Percentiles rank a stretch among this genome's conserved stretches.
phyloP scores from a whole-genome alignment of 2,113 vertebrate genomes.

The Dryoscopus gambensis region DNA sequence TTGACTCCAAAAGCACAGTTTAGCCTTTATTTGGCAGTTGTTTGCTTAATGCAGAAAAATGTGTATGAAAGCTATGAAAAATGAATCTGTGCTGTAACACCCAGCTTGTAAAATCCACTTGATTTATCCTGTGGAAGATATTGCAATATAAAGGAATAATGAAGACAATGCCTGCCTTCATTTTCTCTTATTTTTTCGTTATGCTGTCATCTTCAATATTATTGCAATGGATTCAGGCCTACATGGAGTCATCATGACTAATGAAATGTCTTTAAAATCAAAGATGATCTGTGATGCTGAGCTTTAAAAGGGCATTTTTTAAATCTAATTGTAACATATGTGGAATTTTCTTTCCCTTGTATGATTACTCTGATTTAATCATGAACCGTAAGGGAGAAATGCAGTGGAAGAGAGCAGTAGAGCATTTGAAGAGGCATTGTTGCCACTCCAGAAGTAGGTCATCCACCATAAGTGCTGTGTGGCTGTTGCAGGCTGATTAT shows the following conservation, averaged over 20 bases:
- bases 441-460: neutral
- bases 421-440: neutral
- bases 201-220: slow-evolving; percentile 12
- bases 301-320: neutral
- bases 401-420: neutral
- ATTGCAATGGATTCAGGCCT: neutral
- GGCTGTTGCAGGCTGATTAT: neutral
- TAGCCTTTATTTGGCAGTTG: slow-evolving; percentile 52
- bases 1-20: slow-evolving; percentile 22
- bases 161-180: slow-evolving; percentile 14
- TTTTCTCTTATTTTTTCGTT: slow-evolving; percentile 25
- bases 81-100: slow-evolving; percentile 39
- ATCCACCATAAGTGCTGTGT: accelerated
- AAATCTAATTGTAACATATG: neutral
- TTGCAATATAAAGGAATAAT: slow-evolving; percentile 19
- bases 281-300: neutral
- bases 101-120: slow-evolving; percentile 38
- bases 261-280: slow-evolving; percentile 15
- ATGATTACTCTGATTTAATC: neutral
- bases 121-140: slow-evolving; percentile 28
- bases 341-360: neutral
- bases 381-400: neutral
- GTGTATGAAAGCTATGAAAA: slow-evolving; percentile 44
- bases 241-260: neutral
- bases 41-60: slow-evolving; percentile 54